A percentile compares a stretch with the other conserved stretches of the same genome.
Conservation (phyloP, 2,888 invertebrate genomes). For the Eudemis profundana region DNA sequence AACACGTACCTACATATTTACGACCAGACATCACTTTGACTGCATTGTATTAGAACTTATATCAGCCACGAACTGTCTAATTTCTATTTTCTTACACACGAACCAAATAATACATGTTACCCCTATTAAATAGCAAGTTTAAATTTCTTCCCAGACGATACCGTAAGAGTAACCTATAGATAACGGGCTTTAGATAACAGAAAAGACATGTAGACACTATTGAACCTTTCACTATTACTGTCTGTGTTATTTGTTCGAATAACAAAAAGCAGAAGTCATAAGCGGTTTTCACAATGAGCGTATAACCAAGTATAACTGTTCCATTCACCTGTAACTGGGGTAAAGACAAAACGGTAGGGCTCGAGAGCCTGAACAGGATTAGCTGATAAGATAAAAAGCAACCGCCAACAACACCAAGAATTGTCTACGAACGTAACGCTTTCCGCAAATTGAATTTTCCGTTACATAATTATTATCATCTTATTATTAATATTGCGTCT, state of each 20-base stretch:
- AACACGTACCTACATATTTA: too few relatives aligned
- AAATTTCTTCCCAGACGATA: not conserved
- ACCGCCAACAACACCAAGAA: slow-evolving; percentile 8
- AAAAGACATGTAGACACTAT: not conserved
- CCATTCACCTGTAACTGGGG: slow-evolving; percentile 33
- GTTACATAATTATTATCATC: not conserved
- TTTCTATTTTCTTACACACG: too few relatives aligned
- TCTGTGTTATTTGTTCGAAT: slow-evolving; percentile 13
- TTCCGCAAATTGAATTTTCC: slow-evolving; percentile 11
- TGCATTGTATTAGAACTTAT: too few relatives aligned
- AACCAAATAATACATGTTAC: not conserved
- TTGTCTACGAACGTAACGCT: slow-evolving; percentile 1
- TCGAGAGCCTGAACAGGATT: not conserved
- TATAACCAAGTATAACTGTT: too few relatives aligned
- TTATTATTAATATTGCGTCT: not conserved
- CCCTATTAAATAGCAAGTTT: not conserved
- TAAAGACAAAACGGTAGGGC: slow-evolving; percentile 26
- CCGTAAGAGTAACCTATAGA: slow-evolving; percentile 7
- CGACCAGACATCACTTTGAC: too few relatives aligned
- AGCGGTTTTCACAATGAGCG: slow-evolving; percentile 28
- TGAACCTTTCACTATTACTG: slow-evolving; percentile 24
- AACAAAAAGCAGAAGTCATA: slow-evolving; percentile 29
- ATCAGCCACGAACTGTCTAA: too few relatives aligned
- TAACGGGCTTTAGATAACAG: not conserved
- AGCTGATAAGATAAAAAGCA: slow-evolving; percentile 19